Evolutionary conservation across 2,113 vertebrate genomes (phyloP).

Genomic region (Motacilla alba): DNA sequence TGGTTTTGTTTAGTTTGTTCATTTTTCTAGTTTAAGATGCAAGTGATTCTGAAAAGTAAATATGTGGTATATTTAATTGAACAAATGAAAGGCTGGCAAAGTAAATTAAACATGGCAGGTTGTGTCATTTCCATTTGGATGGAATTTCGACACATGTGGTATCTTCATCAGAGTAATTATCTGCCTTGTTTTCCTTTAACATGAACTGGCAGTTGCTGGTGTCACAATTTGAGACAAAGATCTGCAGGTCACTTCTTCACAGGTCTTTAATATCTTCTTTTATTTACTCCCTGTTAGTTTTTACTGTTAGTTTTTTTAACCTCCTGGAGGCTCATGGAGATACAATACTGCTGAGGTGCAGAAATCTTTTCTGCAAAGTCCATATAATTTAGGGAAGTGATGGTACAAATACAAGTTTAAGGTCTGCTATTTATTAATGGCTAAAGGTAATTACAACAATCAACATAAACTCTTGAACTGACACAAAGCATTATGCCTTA

Average conservation of each 20-base stretch:
- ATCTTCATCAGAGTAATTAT: conserved; percentile 33
- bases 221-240: background rate
- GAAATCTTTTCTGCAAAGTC: background rate
- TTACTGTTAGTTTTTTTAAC: background rate
- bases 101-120: conserved; percentile 73
- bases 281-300: background rate
- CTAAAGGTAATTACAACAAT: background rate
- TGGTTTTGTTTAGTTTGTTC: background rate
- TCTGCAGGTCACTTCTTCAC: background rate
- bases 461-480: background rate
- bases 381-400: rapidly evolving
- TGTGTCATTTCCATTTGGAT: conserved; percentile 79
- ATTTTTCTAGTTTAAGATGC: conserved; percentile 77
- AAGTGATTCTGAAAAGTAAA: conserved; percentile 80
- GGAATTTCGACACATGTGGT: conserved; percentile 79
- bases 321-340: background rate
- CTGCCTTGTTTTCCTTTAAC: background rate
- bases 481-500: background rate
- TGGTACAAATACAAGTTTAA: background rate
- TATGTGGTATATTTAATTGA: conserved; percentile 76
- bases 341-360: background rate
- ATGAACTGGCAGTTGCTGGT: background rate
- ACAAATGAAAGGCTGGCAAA: conserved; percentile 77
- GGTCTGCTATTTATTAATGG: background rate
- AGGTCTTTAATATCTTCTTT: background rate